phyloP scores from a whole-genome alignment of 2,113 vertebrate genomes.

The Bambusicola thoracicus region DNA sequence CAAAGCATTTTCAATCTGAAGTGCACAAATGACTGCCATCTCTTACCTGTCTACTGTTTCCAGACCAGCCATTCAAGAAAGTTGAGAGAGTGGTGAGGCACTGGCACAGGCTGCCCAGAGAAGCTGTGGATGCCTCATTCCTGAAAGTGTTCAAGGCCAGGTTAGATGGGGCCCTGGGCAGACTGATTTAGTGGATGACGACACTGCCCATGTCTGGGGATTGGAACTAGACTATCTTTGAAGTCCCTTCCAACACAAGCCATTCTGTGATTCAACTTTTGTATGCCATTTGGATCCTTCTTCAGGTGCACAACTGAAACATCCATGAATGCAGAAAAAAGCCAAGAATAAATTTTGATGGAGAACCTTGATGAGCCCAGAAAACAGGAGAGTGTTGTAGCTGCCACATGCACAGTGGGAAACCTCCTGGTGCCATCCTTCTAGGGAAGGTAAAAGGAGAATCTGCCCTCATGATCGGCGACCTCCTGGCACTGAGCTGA shows the following conservation, averaged over 20 bases:
- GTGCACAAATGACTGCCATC: neutral
- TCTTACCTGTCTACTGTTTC: neutral
- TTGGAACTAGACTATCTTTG: no score
- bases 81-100: no score
- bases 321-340: neutral
- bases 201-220: no score
- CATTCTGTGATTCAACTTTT: neutral
- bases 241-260: no score
- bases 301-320: neutral
- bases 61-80: neutral
- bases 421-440: neutral
- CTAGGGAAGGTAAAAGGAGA: neutral
- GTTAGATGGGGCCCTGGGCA: no score
- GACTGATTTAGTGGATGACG: no score
- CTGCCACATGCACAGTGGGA: neutral
- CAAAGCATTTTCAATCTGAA: neutral
- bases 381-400: neutral
- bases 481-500: neutral
- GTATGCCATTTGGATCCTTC: neutral
- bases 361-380: neutral
- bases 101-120: no score
- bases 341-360: neutral
- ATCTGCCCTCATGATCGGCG: fast-evolving
- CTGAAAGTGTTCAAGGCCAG: no score
- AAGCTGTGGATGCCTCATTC: no score